Evolutionary conservation across 2,113 vertebrate genomes (phyloP), one percentile per base, ranked within the genome.

Genomic region (Origma solitaria): DNA sequence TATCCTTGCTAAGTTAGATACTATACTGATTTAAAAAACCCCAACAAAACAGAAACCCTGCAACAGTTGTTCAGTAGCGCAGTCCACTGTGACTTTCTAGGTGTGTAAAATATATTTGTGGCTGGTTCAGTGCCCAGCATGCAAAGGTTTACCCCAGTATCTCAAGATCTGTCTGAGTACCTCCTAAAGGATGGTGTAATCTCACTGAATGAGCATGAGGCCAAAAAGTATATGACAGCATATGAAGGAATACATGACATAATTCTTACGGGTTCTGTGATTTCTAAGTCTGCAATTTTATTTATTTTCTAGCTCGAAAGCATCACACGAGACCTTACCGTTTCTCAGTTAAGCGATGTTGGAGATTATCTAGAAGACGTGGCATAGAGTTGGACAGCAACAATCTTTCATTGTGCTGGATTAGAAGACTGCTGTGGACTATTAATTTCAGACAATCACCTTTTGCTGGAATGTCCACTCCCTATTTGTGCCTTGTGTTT

Each of bases 331-430:
- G 99, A 99, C 94, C 90, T 98, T 62, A 99, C 98, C 31, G 76
- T 98, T 64, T 99, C 99, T 44, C 99, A 99, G 88, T 97, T 98
- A 84, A 99, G 98, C 11, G 98, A 98, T 7, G 97, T 97, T 23
- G 99, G 98, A 2, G 99, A 99, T 92, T 99, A 99, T 91, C 97
- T 99, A 88, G 99, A 99, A 94, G 99, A 99, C 0, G 98, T 99
- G 50, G 94, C 98, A 6, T 99, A 98, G 98, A 75, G 35, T 9
- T 53, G 80, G 68, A 79, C 68, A 62, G 85, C 61, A 93, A 93
- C 90, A 56, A 31, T 12, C 15, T 54, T 92, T 61, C 44, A 4
- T 69, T 68, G 56, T 93, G 79, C 57, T 95, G 94, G 85, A 92
- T 38, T 87, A 35, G 73, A 77, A 61, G 86, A 87, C 92, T 73